Evolutionary conservation across 2,888 invertebrate species (phyloP), one percentile per base, ranked within the genome.

Genomic region (Athalia circularis): DNA sequence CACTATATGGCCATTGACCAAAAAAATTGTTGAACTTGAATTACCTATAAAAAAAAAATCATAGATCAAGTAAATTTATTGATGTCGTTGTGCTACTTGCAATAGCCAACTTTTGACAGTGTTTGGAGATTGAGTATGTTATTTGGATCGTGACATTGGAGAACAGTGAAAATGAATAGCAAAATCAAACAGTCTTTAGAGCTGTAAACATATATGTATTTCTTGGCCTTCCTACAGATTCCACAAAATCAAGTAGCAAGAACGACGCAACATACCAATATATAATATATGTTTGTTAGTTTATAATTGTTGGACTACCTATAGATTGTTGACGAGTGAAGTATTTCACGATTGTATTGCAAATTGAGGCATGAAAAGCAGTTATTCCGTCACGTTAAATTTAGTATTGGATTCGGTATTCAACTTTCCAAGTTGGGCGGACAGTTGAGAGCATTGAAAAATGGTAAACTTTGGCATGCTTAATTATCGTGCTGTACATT

Each of bases 1-100:
- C 57, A 59, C 8, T 8, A 47, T 29, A 72, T 59, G 72, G 72
- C 50, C 47, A 62, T 48, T 61, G 75, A 75, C 75, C 75, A 64
- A 75, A 64, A 5, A 62, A 64, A 52, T 64, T 7, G 50, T 75
- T 57, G 52, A 48, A 6, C 29, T 48, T 52, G 5, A 62, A 62
- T 9, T 29, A 29, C 29, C 29, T 29, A 62, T 61, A 29, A 64
- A 29, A 48, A 50, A 29, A 29, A 29, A 29, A 62, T 15, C 9
- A 29, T 29, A 61, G 50, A 62, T 50, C 50, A 29, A 62, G 75
- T 50, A 62, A 62, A 52, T 62, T 64, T 64, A 75, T 64, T 75
- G 5, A 64, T 75, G 43, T 48, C 6, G 64, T 57, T 62, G n/a
- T 64, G 57, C 48, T 5, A 74, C 13, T 52, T 50, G 29, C 50